Base-by-base conservation (phyloP, 2,888 invertebrate species). In the Stramonita haemastoma region DNA sequence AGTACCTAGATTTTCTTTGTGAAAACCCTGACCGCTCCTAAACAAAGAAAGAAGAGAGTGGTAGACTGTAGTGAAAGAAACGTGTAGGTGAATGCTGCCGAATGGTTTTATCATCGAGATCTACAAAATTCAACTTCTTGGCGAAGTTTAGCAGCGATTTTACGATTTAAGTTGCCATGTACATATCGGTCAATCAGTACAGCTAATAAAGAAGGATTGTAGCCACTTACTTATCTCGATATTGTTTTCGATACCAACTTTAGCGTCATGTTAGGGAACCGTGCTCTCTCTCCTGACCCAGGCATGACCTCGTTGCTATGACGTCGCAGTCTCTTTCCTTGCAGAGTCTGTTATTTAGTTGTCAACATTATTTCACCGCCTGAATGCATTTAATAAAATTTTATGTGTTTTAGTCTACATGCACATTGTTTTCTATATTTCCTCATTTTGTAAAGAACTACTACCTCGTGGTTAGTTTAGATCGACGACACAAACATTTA, bases 241-340 rank as follows among this genome's bases (percentile, higher is more conserved):
- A 26, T 22, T 26, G 81, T 83, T 83, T 36, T 46, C 81, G 81
- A 26, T 36, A 83, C 36, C 81, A 83, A 83, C 81, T 83, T 83
- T 26, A 0, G 81, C 36, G 26, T 83, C 81, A 83, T 83, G 81
- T 83, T 83, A 83, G 46, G 34, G 34, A 36, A 83, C 81, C 26
- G 81, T 36, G 22, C 36, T 36, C 26, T 36, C 81, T 83, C 6
- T 36, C 81, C 22, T 83, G 81, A 83, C 81, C 81, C 36, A 46
- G 79, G 46, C 81, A 36, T 83, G 81, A 83, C 81, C 81, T 29
- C 81, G 81, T 83, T 83, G 81, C 81, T 83, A 83, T 83, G 81
- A 83, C 81, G 36, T 83, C 81, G 5, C 26, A 46, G 6, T 83
- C 22, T 46, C 81, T 83, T 22, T 83, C 46, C 46, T 26, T 83